Base-by-base conservation (phyloP, 2,113 vertebrate species). In the Plecotus auritus region DNA sequence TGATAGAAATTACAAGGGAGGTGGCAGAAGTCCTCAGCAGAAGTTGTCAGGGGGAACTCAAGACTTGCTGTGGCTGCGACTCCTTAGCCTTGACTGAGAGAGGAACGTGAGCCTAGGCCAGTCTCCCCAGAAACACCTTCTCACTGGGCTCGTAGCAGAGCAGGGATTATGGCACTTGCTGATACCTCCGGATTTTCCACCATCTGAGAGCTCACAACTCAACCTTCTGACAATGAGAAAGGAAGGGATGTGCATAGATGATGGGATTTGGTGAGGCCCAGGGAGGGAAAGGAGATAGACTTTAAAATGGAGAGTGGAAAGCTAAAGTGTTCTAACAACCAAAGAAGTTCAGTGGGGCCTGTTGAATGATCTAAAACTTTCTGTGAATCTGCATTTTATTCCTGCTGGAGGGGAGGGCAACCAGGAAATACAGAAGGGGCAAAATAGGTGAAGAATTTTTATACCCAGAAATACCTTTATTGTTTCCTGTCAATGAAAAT, bases 161-260 rank as follows among this genome's bases (percentile, higher is more conserved):
- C 77, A 32, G 40, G 17, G 56, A 17, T 59, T 51, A 16, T 0
- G 22, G 56, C 67, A 47, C 67, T 20, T 20, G 35, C 6, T 20
- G n/a, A 82, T 42, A 51, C 66, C 45, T 74, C 40, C 42, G 9
- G 9, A 28, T 73, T 88, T 67, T 7, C 54, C 37, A 6, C 26
- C 32, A 32, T 20, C 47, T 11, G 40, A 74, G 80, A 74, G 40
- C 80, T 78, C 51, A 67, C 22, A 49, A 2, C 45, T 56, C 22
- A 49, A 14, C 40, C n/a, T n/a, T 40, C 51, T 84, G 47, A 54
- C 37, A 73, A 59, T 84, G 37, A 45, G 37, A 73, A 59, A 74
- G 12, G 22, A 30, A 92, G 14, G 17, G 7, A 7, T 64, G 35
- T 32, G 1, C 2, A 0, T 0, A 22, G 30, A 6, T 2, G 5